phyloP scores from a whole-genome alignment of 2,888 invertebrate species.

The Drosophila suboccidentalis region DNA sequence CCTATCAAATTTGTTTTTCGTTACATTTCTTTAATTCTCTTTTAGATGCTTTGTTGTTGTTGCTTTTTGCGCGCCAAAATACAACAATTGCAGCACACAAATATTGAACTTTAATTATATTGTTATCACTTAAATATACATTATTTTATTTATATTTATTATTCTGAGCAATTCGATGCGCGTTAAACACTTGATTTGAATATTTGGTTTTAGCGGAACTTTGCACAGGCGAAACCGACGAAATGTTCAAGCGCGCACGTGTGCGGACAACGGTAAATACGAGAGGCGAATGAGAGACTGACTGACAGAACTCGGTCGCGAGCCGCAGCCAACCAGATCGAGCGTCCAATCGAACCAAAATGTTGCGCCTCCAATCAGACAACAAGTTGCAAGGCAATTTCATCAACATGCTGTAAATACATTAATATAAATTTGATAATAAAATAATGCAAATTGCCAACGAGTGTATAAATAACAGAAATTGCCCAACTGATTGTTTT shows the following conservation, averaged over 20 bases:
- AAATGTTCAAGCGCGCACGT: conserved; percentile 43
- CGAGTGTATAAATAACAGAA: conserved; percentile 3
- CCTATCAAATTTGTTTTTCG: conserved; percentile 10
- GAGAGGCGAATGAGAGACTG: conserved; percentile 55
- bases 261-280: conserved; percentile 47
- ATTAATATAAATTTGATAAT: conserved; percentile 5
- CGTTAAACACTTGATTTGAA: conserved; percentile 14
- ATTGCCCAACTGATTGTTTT: neutral
- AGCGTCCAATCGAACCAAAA: conserved; percentile 16
- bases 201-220: conserved; percentile 37
- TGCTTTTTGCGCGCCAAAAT: conserved; percentile 7
- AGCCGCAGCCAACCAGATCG: conserved; percentile 42
- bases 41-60: conserved; percentile 1
- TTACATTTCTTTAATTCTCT: neutral
- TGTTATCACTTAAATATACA: neutral
- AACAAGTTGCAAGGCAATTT: conserved; percentile 11
- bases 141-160: neutral
- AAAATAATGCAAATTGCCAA: conserved; percentile 2
- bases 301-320: conserved; percentile 28
- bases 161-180: conserved; percentile 11
- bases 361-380: conserved; percentile 24
- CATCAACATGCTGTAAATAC: conserved; percentile 20
- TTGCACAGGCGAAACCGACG: conserved; percentile 39
- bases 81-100: neutral
- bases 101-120: neutral